phyloP scores from a whole-genome alignment of 2,113 vertebrate genomes.

The Prunella himalayana region DNA sequence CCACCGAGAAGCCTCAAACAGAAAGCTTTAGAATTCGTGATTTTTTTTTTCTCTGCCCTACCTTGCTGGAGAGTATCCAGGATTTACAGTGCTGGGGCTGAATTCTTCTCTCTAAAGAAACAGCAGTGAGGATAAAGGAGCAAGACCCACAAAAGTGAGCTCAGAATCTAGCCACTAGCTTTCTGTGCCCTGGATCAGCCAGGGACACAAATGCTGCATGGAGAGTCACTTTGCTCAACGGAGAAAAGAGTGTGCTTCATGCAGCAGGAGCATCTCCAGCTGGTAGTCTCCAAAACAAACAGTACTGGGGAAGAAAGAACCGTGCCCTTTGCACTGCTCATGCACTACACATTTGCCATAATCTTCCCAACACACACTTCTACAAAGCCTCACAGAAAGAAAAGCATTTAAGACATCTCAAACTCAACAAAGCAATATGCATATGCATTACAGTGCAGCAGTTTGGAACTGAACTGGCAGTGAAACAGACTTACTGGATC shows the following conservation, averaged over 20 bases:
- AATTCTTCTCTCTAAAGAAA: conserved; percentile 9
- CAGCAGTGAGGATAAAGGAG: not conserved
- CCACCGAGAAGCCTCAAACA: not conserved
- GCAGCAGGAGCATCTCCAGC: not conserved
- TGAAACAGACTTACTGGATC: not conserved
- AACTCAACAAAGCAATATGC: not conserved
- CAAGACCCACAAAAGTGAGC: not conserved
- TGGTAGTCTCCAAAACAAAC: conserved; percentile 29
- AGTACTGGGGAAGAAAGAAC: not conserved
- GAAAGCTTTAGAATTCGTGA: not conserved
- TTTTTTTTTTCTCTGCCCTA: not conserved
- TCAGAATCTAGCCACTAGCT: not conserved
- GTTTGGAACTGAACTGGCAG: not conserved
- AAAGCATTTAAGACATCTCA: not conserved
- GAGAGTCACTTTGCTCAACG: not conserved
- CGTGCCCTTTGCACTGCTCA: not conserved
- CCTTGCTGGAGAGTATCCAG: not conserved
- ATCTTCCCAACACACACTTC: not conserved
- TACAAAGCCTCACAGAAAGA: not conserved
- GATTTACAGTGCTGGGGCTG: not conserved
- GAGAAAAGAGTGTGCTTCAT: not conserved
- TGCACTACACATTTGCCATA: not conserved
- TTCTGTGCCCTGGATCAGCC: not conserved
- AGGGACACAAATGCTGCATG: not conserved
- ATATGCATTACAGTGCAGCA: not conserved